Evolutionary conservation across 2,888 invertebrate species (phyloP), one percentile per base, ranked within the genome.

Genomic region (Sminthurides aquaticus): DNA sequence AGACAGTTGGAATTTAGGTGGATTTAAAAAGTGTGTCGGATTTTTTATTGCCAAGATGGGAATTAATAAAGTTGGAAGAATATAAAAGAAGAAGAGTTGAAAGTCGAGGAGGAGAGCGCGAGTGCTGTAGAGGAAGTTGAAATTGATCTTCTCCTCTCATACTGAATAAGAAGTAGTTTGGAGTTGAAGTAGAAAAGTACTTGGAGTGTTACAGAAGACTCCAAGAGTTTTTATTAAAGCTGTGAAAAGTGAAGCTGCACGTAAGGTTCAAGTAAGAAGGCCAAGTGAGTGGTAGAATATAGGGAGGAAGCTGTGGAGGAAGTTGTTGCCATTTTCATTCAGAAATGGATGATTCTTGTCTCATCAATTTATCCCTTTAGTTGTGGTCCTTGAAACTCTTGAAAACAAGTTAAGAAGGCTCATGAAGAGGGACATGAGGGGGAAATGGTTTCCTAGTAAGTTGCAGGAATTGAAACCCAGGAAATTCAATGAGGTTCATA

Each of bases 281-380:
- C n/a, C n/a, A n/a, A n/a, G n/a, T n/a, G n/a, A 24, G 22, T 18
- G 5, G 55, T 25, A 26, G 55, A 55, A 55, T 55, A 25, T 18
- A 55, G 55, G 26, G 18, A 26, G 55, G 26, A 25, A 26, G 55
- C 18, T 55, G 55, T 18, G 20, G 55, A 26, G 55, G 55, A 55
- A 22, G 55, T 55, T 55, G 55, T 55, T 22, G 24, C 26, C 25
- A 24, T 25, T 55, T 26, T 55, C 55, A 55, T 55, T 11, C 8
- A 5, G 43, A 34, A 34, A 34, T 34, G 43, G 43, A 52, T 52
- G 24, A 52, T 52, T 20, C 54, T 20, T 24, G n/a, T 52, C n/a
- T 52, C 24, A n/a, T 52, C 24, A 52, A 52, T 24, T 24, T 52
- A 52, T 24, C n/a, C 54, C 54, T n/a, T 52, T 52, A n/a, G 8